These are phyloP conservation scores for Ruditapes philippinarum DNA, from an alignment of 1,140 invertebrate species.

Conservation along the genomic window DNA sequence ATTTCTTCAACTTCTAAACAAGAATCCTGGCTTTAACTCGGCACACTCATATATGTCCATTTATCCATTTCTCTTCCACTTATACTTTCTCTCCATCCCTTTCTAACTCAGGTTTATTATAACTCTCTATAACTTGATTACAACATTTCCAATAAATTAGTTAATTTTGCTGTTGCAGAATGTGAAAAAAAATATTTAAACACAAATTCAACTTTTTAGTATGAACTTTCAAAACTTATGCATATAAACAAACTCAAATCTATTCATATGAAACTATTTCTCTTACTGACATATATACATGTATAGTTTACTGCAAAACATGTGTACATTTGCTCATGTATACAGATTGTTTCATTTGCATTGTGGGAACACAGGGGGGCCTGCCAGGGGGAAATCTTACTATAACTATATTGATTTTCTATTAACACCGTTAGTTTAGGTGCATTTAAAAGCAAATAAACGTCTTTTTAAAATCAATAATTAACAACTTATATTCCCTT, in stretches of 20 bases:
- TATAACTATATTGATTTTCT: neutral
- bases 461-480: neutral
- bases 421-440: neutral
- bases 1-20: no score
- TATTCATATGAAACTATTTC: slow-evolving; percentile 44
- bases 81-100: neutral
- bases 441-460: neutral
- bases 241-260: slow-evolving; percentile 14
- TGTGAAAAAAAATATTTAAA: neutral
- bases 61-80: slow-evolving; percentile 11
- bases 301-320: slow-evolving; percentile 66
- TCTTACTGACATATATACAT: slow-evolving; percentile 60
- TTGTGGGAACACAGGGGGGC: slow-evolving; percentile 52
- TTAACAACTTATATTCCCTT: neutral
- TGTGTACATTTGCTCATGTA: slow-evolving; percentile 65
- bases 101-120: neutral
- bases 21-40: neutral
- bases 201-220: neutral
- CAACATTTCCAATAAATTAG: slow-evolving; percentile 22
- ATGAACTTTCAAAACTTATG: slow-evolving; percentile 11
- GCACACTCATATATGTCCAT: neutral
- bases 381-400: neutral
- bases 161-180: neutral
- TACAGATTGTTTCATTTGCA: slow-evolving; percentile 67
- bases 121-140: neutral